Percentiles rank a stretch among this genome's conserved stretches.
Evolutionary conservation across 2,797 vertebrate species (phyloP).

Genomic region (Danionella dracula): DNA sequence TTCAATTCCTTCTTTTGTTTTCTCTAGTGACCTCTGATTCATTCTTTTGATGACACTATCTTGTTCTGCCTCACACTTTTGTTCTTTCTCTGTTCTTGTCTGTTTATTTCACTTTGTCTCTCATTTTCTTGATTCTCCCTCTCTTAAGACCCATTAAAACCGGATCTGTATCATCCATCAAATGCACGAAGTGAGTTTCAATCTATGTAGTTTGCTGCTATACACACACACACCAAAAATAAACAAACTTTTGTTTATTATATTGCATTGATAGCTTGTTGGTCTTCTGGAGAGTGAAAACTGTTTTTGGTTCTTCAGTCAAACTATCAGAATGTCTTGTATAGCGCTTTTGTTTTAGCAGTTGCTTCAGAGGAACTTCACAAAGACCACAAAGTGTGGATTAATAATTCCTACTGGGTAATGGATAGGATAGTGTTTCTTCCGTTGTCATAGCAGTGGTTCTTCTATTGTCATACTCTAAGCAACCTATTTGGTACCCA

Average conservation of each 20-base stretch:
- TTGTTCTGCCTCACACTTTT: background rate
- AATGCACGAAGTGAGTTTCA: constrained; percentile 15
- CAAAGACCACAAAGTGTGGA: too few relatives aligned
- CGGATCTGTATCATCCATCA: constrained; percentile 37
- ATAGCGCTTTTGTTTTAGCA: too few relatives aligned
- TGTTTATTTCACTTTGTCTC: background rate
- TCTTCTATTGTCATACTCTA: too few relatives aligned
- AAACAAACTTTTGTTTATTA: constrained; percentile 29
- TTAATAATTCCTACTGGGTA: too few relatives aligned
- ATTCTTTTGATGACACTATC: constrained; percentile 1
- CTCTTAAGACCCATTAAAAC: constrained; percentile 39
- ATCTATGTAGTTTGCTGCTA: constrained; percentile 25
- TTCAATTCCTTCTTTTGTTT: background rate
- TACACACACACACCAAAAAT: background rate
- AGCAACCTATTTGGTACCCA: too few relatives aligned
- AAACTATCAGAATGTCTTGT: too few relatives aligned
- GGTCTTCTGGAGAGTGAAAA: background rate
- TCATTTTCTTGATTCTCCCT: background rate
- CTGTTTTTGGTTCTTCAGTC: too few relatives aligned
- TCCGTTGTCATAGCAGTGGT: too few relatives aligned
- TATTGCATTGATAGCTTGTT: too few relatives aligned
- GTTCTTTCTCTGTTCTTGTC: background rate
- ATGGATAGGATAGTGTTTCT: too few relatives aligned
- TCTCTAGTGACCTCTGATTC: constrained; percentile 6
- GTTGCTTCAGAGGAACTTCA: too few relatives aligned